These are phyloP conservation scores for Athalia cordata DNA, from an alignment of 2,888 invertebrate species.

Conservation along the genomic window DNA sequence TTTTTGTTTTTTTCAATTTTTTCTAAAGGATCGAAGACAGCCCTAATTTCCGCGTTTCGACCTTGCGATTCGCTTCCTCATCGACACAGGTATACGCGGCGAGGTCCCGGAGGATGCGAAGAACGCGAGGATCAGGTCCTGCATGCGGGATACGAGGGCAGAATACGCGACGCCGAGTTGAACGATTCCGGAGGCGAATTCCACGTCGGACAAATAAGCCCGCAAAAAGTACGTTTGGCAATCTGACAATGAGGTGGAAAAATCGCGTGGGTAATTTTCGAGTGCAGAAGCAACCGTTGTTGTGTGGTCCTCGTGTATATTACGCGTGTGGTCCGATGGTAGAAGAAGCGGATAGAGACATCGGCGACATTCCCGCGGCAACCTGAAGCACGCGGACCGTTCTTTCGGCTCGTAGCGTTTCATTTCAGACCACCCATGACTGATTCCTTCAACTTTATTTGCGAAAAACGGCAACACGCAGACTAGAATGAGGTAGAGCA, in stretches of 20 bases:
- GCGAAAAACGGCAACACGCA: too few species aligned
- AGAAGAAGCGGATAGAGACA: slow-evolving; percentile 73
- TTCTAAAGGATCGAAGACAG: too few species aligned
- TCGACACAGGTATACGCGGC: not conserved
- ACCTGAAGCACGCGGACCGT: slow-evolving; percentile 61
- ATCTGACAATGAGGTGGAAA: slow-evolving; percentile 65
- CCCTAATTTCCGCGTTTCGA: not conserved
- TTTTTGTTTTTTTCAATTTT: too few species aligned
- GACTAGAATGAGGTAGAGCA: too few species aligned
- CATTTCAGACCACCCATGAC: slow-evolving; percentile 67
- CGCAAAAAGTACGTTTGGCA: slow-evolving; percentile 66
- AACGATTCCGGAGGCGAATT: slow-evolving; percentile 59
- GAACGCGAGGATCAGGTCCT: too few species aligned
- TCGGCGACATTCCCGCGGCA: slow-evolving; percentile 69
- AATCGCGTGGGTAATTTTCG: slow-evolving; percentile 71
- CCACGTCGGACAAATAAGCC: slow-evolving; percentile 7
- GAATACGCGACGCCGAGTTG: not conserved
- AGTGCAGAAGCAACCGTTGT: slow-evolving; percentile 55
- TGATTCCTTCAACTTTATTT: slow-evolving; percentile 37
- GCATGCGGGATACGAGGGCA: too few species aligned
- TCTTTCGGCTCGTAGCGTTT: slow-evolving; percentile 66
- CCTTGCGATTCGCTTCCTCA: slow-evolving; percentile 30
- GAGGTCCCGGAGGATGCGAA: not conserved
- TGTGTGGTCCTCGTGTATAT: slow-evolving; percentile 27
- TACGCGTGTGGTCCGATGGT: slow-evolving; percentile 68